Evolutionary conservation across 2,797 vertebrate genomes (phyloP).

Genomic region (Silurus aristotelis): DNA sequence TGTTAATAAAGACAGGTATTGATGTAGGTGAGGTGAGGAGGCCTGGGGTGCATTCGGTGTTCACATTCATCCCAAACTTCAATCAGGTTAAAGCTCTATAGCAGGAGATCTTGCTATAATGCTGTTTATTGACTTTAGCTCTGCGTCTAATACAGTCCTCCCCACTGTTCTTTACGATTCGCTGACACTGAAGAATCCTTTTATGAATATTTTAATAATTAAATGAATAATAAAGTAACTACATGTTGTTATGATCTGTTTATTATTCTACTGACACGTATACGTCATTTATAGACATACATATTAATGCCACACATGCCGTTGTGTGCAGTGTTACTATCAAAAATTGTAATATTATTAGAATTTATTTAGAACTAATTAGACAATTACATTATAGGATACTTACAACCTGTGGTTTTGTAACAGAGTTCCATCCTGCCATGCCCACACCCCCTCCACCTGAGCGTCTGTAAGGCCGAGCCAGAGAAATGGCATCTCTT

Average conservation of each 20-base stretch:
- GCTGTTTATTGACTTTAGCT: too few relatives aligned
- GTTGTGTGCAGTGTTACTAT: not conserved
- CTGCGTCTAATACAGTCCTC: too few relatives aligned
- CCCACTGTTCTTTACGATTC: not conserved
- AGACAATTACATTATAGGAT: not conserved
- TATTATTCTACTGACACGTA: not conserved
- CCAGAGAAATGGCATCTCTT: conserved; percentile 45
- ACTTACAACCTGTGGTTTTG: conserved; percentile 37
- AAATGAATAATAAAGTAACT: not conserved
- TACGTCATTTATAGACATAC: too few relatives aligned
- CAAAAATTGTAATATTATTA: not conserved
- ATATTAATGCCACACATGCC: not conserved
- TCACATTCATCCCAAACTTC: too few relatives aligned
- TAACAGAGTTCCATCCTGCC: conserved; percentile 39
- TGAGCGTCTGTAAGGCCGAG: conserved; percentile 42
- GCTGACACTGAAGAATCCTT: not conserved
- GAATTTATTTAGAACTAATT: not conserved
- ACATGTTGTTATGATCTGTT: not conserved
- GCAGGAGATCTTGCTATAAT: too few relatives aligned
- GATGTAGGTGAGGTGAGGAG: too few relatives aligned
- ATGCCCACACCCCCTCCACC: conserved; percentile 44
- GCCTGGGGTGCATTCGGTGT: too few relatives aligned
- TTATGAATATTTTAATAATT: not conserved
- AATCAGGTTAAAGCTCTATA: too few relatives aligned
- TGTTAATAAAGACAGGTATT: too few relatives aligned